phyloP scores from a whole-genome alignment of 2,888 invertebrate genomes.

The Mythimna albipuncta region DNA sequence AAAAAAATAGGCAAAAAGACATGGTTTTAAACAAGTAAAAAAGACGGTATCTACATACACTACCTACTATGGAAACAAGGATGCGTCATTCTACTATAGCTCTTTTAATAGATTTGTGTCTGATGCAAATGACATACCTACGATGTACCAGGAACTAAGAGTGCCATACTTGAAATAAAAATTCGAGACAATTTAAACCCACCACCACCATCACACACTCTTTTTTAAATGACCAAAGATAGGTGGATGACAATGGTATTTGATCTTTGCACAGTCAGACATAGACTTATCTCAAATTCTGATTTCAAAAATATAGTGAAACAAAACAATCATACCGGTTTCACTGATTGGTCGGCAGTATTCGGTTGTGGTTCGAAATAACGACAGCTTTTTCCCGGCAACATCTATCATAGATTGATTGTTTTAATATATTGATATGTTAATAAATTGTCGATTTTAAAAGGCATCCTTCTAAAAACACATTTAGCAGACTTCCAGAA shows the following conservation, averaged over 20 bases:
- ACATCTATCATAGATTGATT: background rate
- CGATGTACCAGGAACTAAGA: too few species aligned
- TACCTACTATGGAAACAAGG: too few species aligned
- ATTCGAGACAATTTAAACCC: background rate
- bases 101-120: too few species aligned
- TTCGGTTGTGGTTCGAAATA: background rate
- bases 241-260: background rate
- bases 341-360: background rate
- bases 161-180: too few species aligned
- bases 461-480: too few species aligned
- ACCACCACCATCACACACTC: background rate
- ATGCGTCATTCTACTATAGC: too few species aligned
- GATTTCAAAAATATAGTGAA: conserved; percentile 1
- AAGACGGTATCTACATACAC: too few species aligned
- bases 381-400: background rate
- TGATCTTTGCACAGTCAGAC: background rate
- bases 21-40: too few species aligned
- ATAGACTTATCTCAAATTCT: background rate
- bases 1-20: too few species aligned
- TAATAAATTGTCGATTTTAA: too few species aligned
- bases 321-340: background rate
- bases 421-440: background rate
- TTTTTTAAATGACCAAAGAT: background rate
- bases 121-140: too few species aligned
- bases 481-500: too few species aligned